Percentiles rank a stretch among this genome's conserved stretches.
Conservation (phyloP, 2,113 vertebrate species). For the Platysternon megacephalum region DNA sequence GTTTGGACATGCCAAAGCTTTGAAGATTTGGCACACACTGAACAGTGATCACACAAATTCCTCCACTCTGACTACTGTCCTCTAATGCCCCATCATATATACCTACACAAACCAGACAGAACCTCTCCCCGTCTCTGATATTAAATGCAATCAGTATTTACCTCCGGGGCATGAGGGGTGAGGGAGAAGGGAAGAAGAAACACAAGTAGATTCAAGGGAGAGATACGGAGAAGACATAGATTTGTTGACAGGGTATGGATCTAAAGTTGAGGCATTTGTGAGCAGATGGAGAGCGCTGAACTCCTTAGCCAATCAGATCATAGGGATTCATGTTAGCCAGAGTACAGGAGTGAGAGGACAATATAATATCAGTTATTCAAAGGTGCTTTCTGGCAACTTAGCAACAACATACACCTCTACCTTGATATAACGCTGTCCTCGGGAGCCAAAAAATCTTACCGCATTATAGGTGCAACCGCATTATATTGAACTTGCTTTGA, state of each 20-base stretch:
- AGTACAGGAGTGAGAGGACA: background rate
- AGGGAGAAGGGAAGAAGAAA: background rate
- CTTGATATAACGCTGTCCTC: no score
- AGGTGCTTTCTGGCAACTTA: background rate
- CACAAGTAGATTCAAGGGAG: background rate
- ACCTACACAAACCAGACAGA: background rate
- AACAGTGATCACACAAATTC: background rate
- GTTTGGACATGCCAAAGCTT: background rate
- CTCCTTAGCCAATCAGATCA: background rate
- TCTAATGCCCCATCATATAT: background rate
- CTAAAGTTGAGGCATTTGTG: background rate
- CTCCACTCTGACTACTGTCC: background rate
- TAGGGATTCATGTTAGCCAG: background rate
- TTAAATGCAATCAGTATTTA: background rate
- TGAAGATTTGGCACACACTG: background rate
- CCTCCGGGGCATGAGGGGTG: background rate
- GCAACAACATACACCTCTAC: background rate
- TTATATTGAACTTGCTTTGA: no score
- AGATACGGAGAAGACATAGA: background rate
- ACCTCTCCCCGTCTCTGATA: background rate
- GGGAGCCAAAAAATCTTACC: no score
- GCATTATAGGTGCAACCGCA: no score
- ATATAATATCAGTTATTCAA: background rate
- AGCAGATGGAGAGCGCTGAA: background rate
- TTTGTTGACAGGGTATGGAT: background rate